These are phyloP conservation scores for Nomada flava DNA, from an alignment of 2,888 invertebrate genomes.

Conservation along the genomic window DNA sequence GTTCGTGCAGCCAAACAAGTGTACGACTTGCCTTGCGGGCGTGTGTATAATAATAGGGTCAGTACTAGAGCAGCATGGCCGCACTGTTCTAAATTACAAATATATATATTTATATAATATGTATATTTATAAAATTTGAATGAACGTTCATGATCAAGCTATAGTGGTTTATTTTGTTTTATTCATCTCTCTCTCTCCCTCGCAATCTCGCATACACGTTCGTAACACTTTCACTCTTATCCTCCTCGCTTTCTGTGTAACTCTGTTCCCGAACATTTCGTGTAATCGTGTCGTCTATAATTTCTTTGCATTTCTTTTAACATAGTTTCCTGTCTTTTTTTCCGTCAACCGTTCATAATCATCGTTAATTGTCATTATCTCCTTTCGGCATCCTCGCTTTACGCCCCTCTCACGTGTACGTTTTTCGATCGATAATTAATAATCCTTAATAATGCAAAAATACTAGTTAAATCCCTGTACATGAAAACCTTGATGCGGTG, in stretches of 20 bases:
- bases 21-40: not conserved
- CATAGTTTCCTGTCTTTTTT: not conserved
- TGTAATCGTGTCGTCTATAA: constrained; percentile 10
- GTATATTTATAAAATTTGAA: constrained; percentile 76
- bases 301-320: constrained; percentile 7
- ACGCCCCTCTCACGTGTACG: constrained; percentile 9
- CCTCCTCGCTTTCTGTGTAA: constrained; percentile 19
- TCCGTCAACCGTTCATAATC: not conserved
- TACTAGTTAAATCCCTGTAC: constrained; percentile 83
- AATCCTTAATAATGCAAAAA: constrained; percentile 79
- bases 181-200: constrained; percentile 22
- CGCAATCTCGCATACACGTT: constrained; percentile 9
- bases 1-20: constrained; percentile 28
- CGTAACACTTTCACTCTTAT: constrained; percentile 32
- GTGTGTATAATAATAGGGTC: constrained; percentile 49
- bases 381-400: not conserved
- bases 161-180: constrained; percentile 43
- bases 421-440: constrained; percentile 56
- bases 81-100: constrained; percentile 72
- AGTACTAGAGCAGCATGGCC: constrained; percentile 51
- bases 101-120: constrained; percentile 71
- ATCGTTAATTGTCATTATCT: constrained; percentile 3
- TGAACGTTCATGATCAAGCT: constrained; percentile 71
- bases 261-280: constrained; percentile 1
- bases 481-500: constrained; percentile 77